These are phyloP conservation scores for Rambutsinella grinnellia DNA, from an alignment of 2,888 invertebrate species.

Conservation along the genomic window DNA sequence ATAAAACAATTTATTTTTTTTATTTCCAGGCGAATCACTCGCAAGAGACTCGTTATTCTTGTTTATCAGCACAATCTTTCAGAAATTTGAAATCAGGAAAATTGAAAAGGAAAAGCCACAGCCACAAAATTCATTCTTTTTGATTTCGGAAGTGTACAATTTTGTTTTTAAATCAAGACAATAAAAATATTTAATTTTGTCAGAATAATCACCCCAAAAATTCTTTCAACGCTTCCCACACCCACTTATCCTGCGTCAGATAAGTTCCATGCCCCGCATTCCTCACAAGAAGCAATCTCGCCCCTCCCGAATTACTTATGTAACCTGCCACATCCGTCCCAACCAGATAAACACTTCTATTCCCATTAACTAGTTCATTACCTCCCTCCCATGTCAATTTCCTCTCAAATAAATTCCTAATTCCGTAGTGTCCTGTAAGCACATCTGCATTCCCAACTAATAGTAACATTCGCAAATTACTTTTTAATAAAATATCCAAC, in stretches of 20 bases:
- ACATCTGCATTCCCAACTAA: slow-evolving; percentile 25
- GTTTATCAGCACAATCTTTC: slow-evolving; percentile 57
- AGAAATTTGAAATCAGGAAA: slow-evolving; percentile 38
- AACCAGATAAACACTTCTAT: slow-evolving; percentile 6
- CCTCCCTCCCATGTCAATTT: slow-evolving; percentile 14
- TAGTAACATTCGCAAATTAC: not conserved
- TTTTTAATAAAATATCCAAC: slow-evolving; percentile 10
- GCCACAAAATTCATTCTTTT: not conserved
- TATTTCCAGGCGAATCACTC: slow-evolving; percentile 51
- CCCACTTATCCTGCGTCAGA: slow-evolving; percentile 1
- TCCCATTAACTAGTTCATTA: not conserved
- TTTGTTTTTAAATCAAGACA: not conserved
- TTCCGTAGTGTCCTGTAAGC: slow-evolving; percentile 8
- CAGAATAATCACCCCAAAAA: slow-evolving; percentile 2
- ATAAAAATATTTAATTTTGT: not conserved
- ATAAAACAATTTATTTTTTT: not conserved
- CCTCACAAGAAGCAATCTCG: slow-evolving; percentile 7
- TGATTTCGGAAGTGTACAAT: not conserved
- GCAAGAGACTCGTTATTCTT: slow-evolving; percentile 60
- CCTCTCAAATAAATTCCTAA: slow-evolving; percentile 4
- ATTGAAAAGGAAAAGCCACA: not conserved
- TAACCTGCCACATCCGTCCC: slow-evolving; percentile 8
- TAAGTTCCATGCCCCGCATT: slow-evolving; percentile 25
- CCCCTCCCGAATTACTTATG: slow-evolving; percentile 17
- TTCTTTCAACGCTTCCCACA: not conserved